These are phyloP conservation scores for Drosophila neonasuta DNA, from an alignment of 2,888 invertebrate species.

Conservation along the genomic window DNA sequence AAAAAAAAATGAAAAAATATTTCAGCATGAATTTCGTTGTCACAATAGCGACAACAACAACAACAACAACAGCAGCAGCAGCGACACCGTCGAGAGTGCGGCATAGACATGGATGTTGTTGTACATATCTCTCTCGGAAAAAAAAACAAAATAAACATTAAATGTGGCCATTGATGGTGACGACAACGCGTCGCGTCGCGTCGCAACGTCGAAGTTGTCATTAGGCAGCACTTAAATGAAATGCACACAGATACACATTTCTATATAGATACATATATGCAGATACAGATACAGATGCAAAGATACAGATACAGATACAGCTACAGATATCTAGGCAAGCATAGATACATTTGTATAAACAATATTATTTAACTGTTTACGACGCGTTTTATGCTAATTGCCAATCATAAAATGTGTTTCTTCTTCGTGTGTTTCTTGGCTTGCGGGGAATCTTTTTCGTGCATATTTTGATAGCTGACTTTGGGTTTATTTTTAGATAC, in stretches of 20 bases:
- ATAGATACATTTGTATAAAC: conserved; percentile 56
- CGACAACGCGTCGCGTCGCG: conserved; percentile 38
- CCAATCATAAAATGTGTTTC: conserved; percentile 57
- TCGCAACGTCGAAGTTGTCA: conserved; percentile 58
- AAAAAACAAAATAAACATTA: conserved; percentile 15
- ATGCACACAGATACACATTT: conserved; percentile 35
- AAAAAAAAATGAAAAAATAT: conserved; percentile 53
- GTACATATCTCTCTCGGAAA: conserved; percentile 5
- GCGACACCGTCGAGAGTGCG: conserved; percentile 9
- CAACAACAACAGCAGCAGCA: conserved; percentile 45
- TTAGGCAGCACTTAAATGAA: conserved; percentile 72
- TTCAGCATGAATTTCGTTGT: conserved; percentile 77
- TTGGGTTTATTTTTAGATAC: conserved; percentile 53
- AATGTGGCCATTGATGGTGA: conserved; percentile 51
- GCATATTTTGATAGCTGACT: conserved; percentile 40
- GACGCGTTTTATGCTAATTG: conserved; percentile 74
- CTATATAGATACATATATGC: conserved; percentile 10
- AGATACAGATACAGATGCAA: conserved; percentile 27
- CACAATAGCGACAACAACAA: conserved; percentile 52
- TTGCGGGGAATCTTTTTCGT: conserved; percentile 36
- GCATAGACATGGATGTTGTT: conserved; percentile 30
- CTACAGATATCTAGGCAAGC: conserved; percentile 16
- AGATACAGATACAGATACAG: conserved; percentile 21
- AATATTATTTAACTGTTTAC: conserved; percentile 79
- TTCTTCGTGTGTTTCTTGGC: conserved; percentile 6